Evolutionary conservation across 1,140 invertebrate species (phyloP).

Genomic region (Aporrectodea caliginosa): DNA sequence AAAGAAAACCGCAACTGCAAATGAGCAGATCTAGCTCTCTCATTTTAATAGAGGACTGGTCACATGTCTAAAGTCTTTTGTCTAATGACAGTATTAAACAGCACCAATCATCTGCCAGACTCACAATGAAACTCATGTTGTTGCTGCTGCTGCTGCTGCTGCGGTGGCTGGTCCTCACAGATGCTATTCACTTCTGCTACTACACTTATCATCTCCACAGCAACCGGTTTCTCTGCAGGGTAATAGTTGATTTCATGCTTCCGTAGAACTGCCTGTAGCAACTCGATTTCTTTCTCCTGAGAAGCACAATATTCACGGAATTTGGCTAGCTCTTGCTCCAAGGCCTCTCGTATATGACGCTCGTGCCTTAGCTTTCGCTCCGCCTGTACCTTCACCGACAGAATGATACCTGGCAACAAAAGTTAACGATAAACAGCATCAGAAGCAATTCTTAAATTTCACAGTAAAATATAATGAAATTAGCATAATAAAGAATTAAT

Average conservation of each 20-base stretch:
- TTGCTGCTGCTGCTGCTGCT: background rate
- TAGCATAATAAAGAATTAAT: background rate
- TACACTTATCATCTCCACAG: conserved; percentile 23
- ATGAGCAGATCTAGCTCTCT: too few relatives aligned
- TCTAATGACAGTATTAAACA: background rate
- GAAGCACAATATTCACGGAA: conserved; percentile 48
- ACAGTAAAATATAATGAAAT: background rate
- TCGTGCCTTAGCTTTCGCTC: conserved; percentile 51
- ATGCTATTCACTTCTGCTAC: conserved; percentile 26
- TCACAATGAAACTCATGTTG: background rate
- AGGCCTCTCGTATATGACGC: conserved; percentile 39
- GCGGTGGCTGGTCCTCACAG: background rate
- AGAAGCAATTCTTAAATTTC: background rate
- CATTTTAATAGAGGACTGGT: too few relatives aligned
- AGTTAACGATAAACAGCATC: background rate
- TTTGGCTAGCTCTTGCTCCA: conserved; percentile 52
- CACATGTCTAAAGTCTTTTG: background rate
- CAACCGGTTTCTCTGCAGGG: conserved; percentile 35
- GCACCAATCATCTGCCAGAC: background rate
- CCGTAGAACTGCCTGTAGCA: conserved; percentile 41
- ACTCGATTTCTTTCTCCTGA: conserved; percentile 47
- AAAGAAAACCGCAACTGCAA: too few relatives aligned
- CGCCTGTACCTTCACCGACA: conserved; percentile 53
- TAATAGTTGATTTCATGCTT: conserved; percentile 43
- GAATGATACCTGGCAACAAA: conserved; percentile 47